Percentiles rank a stretch among this genome's conserved stretches.
Evolutionary conservation across 2,797 vertebrate genomes (phyloP).

Genomic region (Telmatherina bonti): DNA sequence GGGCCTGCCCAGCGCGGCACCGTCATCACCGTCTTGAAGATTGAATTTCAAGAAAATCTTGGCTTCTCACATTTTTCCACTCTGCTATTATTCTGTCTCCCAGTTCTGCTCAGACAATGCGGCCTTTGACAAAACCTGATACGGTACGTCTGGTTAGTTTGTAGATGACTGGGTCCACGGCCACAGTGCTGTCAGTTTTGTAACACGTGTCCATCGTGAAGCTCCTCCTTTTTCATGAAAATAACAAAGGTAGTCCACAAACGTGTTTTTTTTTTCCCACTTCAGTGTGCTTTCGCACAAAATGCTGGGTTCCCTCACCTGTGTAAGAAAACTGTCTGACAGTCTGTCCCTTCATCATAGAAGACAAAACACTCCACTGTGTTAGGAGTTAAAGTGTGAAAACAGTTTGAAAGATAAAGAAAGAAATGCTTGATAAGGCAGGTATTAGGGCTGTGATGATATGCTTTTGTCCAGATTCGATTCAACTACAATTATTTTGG

Average conservation of each 20-base stretch:
- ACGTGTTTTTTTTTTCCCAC: neutral
- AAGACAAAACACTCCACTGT: conserved; percentile 24
- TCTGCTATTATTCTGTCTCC: conserved; percentile 72
- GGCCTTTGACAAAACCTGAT: conserved; percentile 75
- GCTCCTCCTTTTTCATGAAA: conserved; percentile 55
- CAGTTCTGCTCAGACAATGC: conserved; percentile 76
- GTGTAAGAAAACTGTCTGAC: conserved; percentile 50
- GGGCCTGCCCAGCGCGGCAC: conserved; percentile 69
- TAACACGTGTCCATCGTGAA: conserved; percentile 56
- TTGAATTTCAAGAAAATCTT: conserved; percentile 81
- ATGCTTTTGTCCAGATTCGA: too few species aligned
- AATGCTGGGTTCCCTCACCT: conserved; percentile 33
- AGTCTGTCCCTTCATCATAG: conserved; percentile 41
- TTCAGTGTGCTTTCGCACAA: conserved; percentile 28
- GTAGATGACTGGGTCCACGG: conserved; percentile 50
- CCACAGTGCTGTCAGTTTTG: conserved; percentile 48
- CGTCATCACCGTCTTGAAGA: conserved; percentile 74
- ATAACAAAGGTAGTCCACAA: conserved; percentile 40
- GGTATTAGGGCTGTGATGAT: too few species aligned
- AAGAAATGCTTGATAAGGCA: neutral
- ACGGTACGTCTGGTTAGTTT: conserved; percentile 67
- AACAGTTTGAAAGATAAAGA: conserved; percentile 1
- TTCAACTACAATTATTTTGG: too few species aligned
- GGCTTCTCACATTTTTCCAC: conserved; percentile 74
- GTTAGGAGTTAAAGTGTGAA: conserved; percentile 3